Percentiles rank a stretch among this genome's conserved stretches.
Evolutionary conservation across 1,140 invertebrate genomes (phyloP).

Genomic region (Schlechtendalia chinensis): DNA sequence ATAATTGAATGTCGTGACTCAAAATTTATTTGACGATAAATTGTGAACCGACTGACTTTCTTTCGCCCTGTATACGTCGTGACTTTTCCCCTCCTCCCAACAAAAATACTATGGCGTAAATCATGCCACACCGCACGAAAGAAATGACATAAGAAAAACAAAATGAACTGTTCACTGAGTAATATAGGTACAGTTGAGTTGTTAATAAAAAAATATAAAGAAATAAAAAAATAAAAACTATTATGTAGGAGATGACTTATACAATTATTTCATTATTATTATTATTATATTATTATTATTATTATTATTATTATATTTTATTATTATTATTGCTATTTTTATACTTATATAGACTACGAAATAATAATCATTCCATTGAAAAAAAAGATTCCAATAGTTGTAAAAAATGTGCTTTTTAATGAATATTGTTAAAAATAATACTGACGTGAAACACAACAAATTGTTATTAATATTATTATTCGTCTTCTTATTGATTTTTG

Average conservation of each 20-base stretch:
- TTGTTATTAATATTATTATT: too few relatives aligned
- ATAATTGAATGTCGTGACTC: background rate
- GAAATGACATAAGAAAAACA: background rate
- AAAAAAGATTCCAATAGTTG: background rate
- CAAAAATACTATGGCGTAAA: background rate
- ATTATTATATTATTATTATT: background rate
- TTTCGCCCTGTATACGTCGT: background rate
- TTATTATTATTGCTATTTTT: too few relatives aligned
- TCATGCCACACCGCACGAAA: background rate
- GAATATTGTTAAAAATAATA: background rate
- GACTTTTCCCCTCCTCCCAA: background rate
- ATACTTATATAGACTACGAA: background rate
- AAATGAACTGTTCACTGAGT: slow-evolving; percentile 1
- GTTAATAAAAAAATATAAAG: slow-evolving; percentile 1
- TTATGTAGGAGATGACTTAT: slow-evolving; percentile 37
- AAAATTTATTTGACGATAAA: background rate
- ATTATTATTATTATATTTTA: too few relatives aligned
- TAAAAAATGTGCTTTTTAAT: background rate
- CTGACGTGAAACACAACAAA: too few relatives aligned
- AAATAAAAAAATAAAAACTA: slow-evolving; percentile 24
- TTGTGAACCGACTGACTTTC: slow-evolving; percentile 6
- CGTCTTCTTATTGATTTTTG: background rate
- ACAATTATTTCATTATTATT: background rate
- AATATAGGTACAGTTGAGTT: background rate
- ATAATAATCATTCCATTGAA: background rate